These are phyloP conservation scores for Euzetes globulus DNA, from an alignment of 2,888 invertebrate genomes.

Conservation along the genomic window DNA sequence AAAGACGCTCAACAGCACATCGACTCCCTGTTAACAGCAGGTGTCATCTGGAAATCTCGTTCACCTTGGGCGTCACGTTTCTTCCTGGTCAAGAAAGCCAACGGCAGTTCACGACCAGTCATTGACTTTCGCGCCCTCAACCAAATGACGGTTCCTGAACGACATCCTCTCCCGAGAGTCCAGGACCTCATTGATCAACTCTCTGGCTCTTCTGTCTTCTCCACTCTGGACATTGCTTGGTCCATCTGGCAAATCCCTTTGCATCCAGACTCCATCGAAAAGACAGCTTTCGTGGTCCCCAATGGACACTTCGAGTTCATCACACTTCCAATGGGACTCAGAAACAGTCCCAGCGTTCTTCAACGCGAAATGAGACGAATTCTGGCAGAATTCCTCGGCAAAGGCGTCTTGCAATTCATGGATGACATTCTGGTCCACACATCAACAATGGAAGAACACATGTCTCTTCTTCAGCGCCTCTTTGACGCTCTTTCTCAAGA, in stretches of 20 bases:
- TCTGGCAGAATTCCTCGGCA: not conserved
- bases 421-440: not conserved
- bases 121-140: slow-evolving; percentile 27
- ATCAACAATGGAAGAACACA: not conserved
- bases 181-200: slow-evolving; percentile 15
- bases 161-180: slow-evolving; percentile 26
- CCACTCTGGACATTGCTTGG: slow-evolving; percentile 26
- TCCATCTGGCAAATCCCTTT: slow-evolving; percentile 24
- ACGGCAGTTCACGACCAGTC: not conserved
- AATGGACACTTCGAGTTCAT: not conserved
- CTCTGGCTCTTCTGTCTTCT: slow-evolving; percentile 2
- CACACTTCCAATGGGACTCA: slow-evolving; percentile 19
- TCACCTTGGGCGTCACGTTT: slow-evolving; percentile 6
- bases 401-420: not conserved
- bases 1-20: not conserved
- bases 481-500: not conserved
- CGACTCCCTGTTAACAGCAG: not conserved
- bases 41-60: not conserved
- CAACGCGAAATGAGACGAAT: slow-evolving; percentile 6
- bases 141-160: slow-evolving; percentile 1
- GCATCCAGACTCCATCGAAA: not conserved
- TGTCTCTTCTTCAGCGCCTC: not conserved
- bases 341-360: not conserved
- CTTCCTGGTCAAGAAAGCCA: slow-evolving; percentile 11
- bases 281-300: slow-evolving; percentile 20